phyloP scores from a whole-genome alignment of 37 sponge, comb jelly and placozoan species.

The Geodia barretti region DNA sequence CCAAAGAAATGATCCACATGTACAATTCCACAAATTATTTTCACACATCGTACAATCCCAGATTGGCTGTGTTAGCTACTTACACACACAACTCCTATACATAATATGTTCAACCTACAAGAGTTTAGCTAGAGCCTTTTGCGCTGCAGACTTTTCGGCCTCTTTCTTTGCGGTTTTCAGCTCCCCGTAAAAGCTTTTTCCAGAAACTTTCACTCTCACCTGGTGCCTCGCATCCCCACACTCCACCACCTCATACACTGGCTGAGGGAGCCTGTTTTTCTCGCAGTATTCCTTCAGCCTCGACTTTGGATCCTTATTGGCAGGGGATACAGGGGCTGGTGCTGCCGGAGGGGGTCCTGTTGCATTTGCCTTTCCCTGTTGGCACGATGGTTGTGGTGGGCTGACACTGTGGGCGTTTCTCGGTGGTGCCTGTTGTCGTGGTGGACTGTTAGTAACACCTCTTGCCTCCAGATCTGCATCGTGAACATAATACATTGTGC shows the following conservation, averaged over 20 bases:
- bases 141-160: neutral
- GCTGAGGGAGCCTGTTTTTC: neutral
- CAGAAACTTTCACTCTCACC: neutral
- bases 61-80: too few relatives aligned
- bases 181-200: neutral
- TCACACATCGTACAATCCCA: too few relatives aligned
- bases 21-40: too few relatives aligned
- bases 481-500: too few relatives aligned
- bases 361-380: too few relatives aligned
- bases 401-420: too few relatives aligned
- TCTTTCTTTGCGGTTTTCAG: neutral
- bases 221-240: neutral
- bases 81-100: too few relatives aligned
- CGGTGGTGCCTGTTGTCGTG: too few relatives aligned
- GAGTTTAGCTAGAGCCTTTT: neutral
- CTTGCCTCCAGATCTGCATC: too few relatives aligned
- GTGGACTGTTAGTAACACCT: too few relatives aligned
- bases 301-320: neutral
- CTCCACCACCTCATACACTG: neutral
- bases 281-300: slow-evolving; percentile 15
- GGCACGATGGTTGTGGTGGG: too few relatives aligned
- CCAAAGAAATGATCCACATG: too few relatives aligned
- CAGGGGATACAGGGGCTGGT: neutral
- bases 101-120: neutral
- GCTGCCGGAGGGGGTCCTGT: neutral